Evolutionary conservation across 2,113 vertebrate genomes (phyloP), one percentile per base, ranked within the genome.

Genomic region (Carassius carassius): DNA sequence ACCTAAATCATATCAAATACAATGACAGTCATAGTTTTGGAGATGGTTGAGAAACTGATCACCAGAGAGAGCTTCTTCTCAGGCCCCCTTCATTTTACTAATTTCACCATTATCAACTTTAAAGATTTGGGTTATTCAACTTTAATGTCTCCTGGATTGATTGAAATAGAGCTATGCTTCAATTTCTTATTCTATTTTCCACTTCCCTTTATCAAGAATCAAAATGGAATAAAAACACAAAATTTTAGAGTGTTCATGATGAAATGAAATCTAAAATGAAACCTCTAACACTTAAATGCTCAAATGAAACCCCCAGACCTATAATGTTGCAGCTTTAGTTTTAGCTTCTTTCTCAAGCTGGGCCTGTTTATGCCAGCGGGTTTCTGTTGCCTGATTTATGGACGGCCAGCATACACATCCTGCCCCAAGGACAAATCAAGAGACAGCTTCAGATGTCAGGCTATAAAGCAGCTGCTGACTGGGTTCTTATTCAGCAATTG

Each of bases 361-460:
- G 63, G 41, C 29, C 63, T 17, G 79, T 82, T 65, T 65, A 37
- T 73, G 67, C 81, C 81, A 58, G 81, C 29, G 73, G 72, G 63
- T 67, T 54, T 60, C 70, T 51, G 63, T 54, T n/a, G 72, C 32
- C 72, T 82, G 85, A 76, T 86, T 86, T 86, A 86, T 83, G 32
- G 80, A 56, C 41, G 25, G 29, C 77, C 65, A 81, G 77, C 25
- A 74, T 56, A 77, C 76, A 81, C 77, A 85, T 80, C 84, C 63
- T 62, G 32, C 32, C 65, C 85, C 73, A 86, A 86, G 79, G 85
- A 86, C 70, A 86, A 82, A 76, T 82, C 79, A 82, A 81, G 76
- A 85, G 84, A 85, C 85, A 82, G 85, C 79, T 86, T 86, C 84
- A 81, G 77, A 85, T 85, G 84, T 85, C 84, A 85, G 84, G 78